Conservation (phyloP, 2,888 invertebrate species). For the Acronicta psi region DNA sequence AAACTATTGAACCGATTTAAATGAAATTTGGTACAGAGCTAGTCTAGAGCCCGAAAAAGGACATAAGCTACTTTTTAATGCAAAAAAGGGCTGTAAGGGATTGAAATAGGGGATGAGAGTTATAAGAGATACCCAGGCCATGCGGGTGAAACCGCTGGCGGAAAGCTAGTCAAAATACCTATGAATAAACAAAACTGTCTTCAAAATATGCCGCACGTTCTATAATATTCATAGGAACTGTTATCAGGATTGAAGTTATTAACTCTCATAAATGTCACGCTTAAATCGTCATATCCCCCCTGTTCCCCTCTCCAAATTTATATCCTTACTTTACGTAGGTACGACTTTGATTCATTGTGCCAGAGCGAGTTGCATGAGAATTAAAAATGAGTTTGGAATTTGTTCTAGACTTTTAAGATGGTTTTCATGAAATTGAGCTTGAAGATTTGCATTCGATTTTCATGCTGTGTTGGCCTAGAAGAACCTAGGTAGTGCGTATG, state of each 20-base stretch:
- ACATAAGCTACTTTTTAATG: too few species aligned
- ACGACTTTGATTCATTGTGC: conserved; percentile 45
- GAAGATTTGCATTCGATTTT: background rate
- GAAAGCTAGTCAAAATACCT: too few species aligned
- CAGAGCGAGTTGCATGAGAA: background rate
- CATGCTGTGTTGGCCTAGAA: background rate
- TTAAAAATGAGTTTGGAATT: conserved; percentile 14
- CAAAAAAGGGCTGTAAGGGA: too few species aligned
- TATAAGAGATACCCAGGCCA: too few species aligned
- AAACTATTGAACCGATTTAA: too few species aligned
- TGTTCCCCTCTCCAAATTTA: conserved; percentile 51
- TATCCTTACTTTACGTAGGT: conserved; percentile 46
- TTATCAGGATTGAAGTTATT: conserved; percentile 54
- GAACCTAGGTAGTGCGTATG: too few species aligned
- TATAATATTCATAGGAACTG: conserved; percentile 25
- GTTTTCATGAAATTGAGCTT: background rate
- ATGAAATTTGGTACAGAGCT: too few species aligned
- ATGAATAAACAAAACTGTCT: too few species aligned
- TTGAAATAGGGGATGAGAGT: too few species aligned
- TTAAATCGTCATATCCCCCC: conserved; percentile 52
- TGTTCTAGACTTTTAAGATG: background rate
- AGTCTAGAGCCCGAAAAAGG: too few species aligned
- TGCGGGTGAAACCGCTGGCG: too few species aligned
- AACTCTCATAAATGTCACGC: conserved; percentile 50
- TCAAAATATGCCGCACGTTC: background rate